Base-by-base conservation (phyloP, 2,113 vertebrate species). In the Lipophrys pholis region DNA sequence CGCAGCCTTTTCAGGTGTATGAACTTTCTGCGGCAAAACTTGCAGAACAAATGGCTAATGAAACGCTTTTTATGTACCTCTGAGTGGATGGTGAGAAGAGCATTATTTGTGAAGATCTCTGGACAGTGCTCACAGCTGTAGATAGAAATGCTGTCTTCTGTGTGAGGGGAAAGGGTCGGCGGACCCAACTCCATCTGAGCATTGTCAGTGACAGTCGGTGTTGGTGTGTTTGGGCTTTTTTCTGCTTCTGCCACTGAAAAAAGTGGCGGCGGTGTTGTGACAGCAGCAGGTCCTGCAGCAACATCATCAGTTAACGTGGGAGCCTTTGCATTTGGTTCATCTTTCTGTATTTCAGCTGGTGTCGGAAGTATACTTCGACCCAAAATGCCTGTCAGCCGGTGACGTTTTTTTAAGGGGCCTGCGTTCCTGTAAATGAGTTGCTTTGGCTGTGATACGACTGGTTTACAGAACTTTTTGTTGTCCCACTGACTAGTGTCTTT, bases 1-100 rank as follows among this genome's bases (percentile, higher is more conserved):
- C 95, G 95, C 70, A 98, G 76, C 4, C 96, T 89, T 87, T 95
- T 96, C 11, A 90, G 81, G 76, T 95, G 96, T 86, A 95, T 97
- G 84, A 99, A 99, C 43, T 96, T 95, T 71, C 95, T 96, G 87
- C 90, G 94, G 87, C 98, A 99, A 72, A 96, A 95, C 82, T 96
- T 98, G 90, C 98, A 99, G 73, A 92, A 89, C 35, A 96, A 91
- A 46, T 91, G 94, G 86, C 92, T 96, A 89, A 92, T 88, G 81
- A 95, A 96, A 57, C 90, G 91, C 6, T 95, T 95, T 84, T 95
- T 95, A 84, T 98, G 97, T 39, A 95, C 92, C 67, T 96, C 95
- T 84, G 85, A 90, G 73, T 97, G 96, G 72, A 94, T 87, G 21
- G 89, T 89, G 30, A 96, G 93, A 60, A 96, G 89, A 0, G 90